Conservation (phyloP, 2,888 invertebrate genomes). For the Euplagia quadripunctaria region DNA sequence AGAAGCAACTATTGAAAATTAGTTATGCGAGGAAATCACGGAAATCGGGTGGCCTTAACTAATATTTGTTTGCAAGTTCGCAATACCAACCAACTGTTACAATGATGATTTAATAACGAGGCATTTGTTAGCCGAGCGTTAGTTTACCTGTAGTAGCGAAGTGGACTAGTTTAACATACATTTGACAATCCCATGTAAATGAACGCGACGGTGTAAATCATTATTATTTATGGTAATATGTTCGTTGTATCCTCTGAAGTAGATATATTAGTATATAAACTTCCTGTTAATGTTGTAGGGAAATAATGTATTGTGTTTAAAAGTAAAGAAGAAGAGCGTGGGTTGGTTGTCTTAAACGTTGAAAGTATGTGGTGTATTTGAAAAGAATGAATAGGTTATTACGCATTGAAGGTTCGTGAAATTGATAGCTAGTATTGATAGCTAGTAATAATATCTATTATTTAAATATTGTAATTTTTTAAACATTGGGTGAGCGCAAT, state of each 20-base stretch:
- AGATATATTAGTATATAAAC: background rate
- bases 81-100: background rate
- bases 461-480: too few species aligned
- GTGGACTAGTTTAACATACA: constrained; percentile 2
- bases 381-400: too few species aligned
- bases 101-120: constrained; percentile 2
- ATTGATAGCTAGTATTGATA: too few species aligned
- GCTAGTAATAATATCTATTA: too few species aligned
- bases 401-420: too few species aligned
- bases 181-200: constrained; percentile 3
- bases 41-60: background rate
- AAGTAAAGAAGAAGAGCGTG: too few species aligned
- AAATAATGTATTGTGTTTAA: background rate
- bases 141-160: background rate
- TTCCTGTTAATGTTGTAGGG: constrained; percentile 1
- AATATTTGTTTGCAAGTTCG: background rate
- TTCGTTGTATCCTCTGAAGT: background rate
- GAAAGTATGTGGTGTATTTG: too few species aligned
- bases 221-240: constrained; percentile 3
- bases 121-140: background rate
- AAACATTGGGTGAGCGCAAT: too few species aligned
- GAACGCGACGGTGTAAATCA: background rate
- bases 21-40: background rate
- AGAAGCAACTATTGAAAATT: background rate
- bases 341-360: too few species aligned